Evolutionary conservation across 2,888 invertebrate genomes (phyloP).

Genomic region (Protophormia terraenovae): DNA sequence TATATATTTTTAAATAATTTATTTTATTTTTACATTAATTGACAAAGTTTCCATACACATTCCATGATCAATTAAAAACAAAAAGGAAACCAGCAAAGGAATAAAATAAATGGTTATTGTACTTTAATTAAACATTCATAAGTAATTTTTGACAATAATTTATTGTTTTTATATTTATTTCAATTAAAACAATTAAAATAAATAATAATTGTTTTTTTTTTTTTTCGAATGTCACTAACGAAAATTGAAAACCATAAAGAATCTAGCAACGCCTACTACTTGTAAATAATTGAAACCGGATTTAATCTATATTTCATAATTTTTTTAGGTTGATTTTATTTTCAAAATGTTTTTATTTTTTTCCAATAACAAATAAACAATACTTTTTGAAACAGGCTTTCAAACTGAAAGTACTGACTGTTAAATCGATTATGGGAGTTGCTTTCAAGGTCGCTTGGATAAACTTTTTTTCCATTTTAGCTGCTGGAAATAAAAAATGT

Average conservation of each 20-base stretch:
- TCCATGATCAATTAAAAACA: too few species aligned
- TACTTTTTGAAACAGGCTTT: slow-evolving; percentile 51
- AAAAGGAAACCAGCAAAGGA: too few species aligned
- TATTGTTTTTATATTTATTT: not conserved
- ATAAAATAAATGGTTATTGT: not conserved
- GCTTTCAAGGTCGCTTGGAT: slow-evolving; percentile 56
- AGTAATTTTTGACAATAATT: not conserved
- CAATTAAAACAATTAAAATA: slow-evolving; percentile 32
- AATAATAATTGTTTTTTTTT: slow-evolving; percentile 12
- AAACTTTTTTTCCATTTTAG: not conserved
- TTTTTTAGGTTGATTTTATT: not conserved
- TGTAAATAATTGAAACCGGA: slow-evolving; percentile 46
- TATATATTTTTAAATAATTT: not conserved
- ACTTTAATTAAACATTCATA: not conserved
- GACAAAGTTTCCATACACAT: not conserved
- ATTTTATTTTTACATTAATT: not conserved
- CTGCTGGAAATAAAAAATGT: slow-evolving; percentile 5
- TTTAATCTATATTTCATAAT: slow-evolving; percentile 5
- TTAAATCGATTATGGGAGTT: slow-evolving; percentile 44
- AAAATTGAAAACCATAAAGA: slow-evolving; percentile 28
- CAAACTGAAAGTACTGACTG: slow-evolving; percentile 40
- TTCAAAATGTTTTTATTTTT: not conserved
- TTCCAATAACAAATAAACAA: slow-evolving; percentile 13
- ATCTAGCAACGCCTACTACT: slow-evolving; percentile 42
- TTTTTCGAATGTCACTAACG: not conserved